These are phyloP conservation scores for Oreotragus oreotragus DNA, from an alignment of 2,113 vertebrate genomes.

Conservation along the genomic window DNA sequence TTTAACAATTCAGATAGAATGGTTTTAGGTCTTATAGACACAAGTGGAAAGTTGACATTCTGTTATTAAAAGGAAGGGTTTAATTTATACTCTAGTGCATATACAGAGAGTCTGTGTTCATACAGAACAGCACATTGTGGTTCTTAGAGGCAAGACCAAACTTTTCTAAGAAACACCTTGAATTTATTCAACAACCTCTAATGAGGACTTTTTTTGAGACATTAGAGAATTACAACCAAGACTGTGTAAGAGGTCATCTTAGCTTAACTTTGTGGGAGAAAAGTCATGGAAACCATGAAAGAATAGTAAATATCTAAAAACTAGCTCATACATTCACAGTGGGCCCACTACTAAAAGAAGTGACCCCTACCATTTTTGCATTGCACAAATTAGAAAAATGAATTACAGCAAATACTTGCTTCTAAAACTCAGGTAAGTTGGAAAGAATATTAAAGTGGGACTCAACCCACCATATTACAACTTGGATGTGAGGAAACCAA, in stretches of 20 bases:
- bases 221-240: not conserved
- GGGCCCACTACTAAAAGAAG: not conserved
- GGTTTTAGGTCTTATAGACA: not conserved
- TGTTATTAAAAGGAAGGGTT: slow-evolving; percentile 19
- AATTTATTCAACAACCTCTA: not conserved
- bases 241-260: not conserved
- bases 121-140: not conserved
- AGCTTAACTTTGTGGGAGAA: not conserved
- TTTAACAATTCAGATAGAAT: not conserved
- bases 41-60: not conserved
- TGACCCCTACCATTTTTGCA: not conserved
- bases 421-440: not conserved
- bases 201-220: not conserved
- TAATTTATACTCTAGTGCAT: not conserved
- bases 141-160: not conserved
- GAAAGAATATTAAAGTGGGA: not conserved
- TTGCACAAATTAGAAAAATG: not conserved
- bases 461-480: not conserved
- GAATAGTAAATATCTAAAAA: slow-evolving; percentile 15
- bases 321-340: not conserved
- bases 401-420: slow-evolving; percentile 27
- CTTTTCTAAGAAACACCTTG: not conserved
- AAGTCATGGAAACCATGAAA: not conserved
- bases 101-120: not conserved
- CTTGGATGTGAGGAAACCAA: not conserved